Base-by-base conservation (phyloP, 2,797 vertebrate species). In the Artibeus lituratus region DNA sequence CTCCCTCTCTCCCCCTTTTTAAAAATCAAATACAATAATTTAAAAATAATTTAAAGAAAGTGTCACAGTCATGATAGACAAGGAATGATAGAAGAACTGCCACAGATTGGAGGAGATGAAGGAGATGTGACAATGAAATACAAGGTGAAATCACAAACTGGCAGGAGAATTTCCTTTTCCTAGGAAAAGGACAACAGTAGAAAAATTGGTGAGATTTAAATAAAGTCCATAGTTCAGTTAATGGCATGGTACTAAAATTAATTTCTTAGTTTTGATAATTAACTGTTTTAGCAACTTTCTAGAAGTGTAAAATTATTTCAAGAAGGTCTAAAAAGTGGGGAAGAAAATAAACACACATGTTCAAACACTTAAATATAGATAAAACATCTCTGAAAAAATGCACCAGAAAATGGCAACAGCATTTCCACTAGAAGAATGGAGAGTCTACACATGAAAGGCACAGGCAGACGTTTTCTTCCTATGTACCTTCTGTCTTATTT, bases 191-290 rank as follows among this genome's bases (percentile, higher is more conserved):
- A 51, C 3, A 55, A 32, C 18, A 74, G 15, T 6, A 86, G 55
- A 72, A 91, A 96, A 93, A 44, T 1, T 72, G 14, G 42, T n/a
- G 42, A 86, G 81, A 86, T 55, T 5, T 94, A 22, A 87, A 72
- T 59, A 76, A 90, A 82, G 26, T 89, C 39, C 73, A 10, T 47
- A 78, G 77, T 94, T 77, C 69, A 92, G 24, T 35, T 84, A 94
- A 49, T 44, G 78, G 24, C 37, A 76, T 4, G 35, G n/a, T n/a
- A 49, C 16, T 42, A 42, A 47, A 53, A 81, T 51, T 67, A 89
- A 86, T 65, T 73, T 91, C 47, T 82, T 87, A 65, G n/a, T 89
- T 84, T 91, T 93, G 9, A 83, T 92, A 90, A 95, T 37, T 59
- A 89, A 77, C 37, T 91, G 76, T 72, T 91, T 86, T 16, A 73